Percentiles rank a stretch among this genome's conserved stretches.
phyloP scores from a whole-genome alignment of 2,797 vertebrate genomes.

The Pipistrellus nathusii region DNA sequence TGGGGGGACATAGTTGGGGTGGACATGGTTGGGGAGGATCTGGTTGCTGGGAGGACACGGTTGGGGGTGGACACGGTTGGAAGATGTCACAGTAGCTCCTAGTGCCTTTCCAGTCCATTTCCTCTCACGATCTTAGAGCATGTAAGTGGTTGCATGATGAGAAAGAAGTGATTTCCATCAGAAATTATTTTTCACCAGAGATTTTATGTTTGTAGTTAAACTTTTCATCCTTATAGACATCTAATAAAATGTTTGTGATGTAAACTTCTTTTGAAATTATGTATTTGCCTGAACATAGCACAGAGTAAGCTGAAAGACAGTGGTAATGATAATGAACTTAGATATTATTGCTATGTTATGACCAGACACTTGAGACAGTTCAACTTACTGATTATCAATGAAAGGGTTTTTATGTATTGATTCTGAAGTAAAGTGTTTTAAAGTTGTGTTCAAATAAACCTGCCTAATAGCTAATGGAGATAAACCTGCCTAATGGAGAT shows the following conservation, averaged over 20 bases:
- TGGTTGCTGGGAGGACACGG: too few relatives aligned
- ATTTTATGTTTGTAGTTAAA: slow-evolving; percentile 62
- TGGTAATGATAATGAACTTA: not conserved
- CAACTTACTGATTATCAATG: slow-evolving; percentile 75
- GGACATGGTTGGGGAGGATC: too few relatives aligned
- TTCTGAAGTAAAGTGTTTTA: slow-evolving; percentile 77
- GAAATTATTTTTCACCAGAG: slow-evolving; percentile 70
- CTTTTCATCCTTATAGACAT: slow-evolving; percentile 58
- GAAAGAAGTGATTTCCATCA: slow-evolving; percentile 36
- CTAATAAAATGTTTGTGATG: slow-evolving; percentile 74
- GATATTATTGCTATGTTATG: not conserved
- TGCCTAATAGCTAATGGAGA: not conserved
- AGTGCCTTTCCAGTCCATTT: slow-evolving; percentile 18
- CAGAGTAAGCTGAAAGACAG: slow-evolving; percentile 79
- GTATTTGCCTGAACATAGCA: slow-evolving; percentile 76
- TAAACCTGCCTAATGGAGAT: not conserved
- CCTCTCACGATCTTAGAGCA: not conserved
- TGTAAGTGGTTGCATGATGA: not conserved
- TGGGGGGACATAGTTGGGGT: not conserved
- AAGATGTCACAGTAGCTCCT: not conserved
- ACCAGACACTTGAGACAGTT: slow-evolving; percentile 75
- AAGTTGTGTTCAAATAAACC: not conserved
- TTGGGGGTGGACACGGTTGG: not conserved
- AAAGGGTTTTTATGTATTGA: slow-evolving; percentile 78
- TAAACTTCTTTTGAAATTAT: slow-evolving; percentile 81